Percentiles rank a stretch among this genome's conserved stretches.
Evolutionary conservation across 2,797 vertebrate species (phyloP).

Genomic region (Sebastes taczanowskii): DNA sequence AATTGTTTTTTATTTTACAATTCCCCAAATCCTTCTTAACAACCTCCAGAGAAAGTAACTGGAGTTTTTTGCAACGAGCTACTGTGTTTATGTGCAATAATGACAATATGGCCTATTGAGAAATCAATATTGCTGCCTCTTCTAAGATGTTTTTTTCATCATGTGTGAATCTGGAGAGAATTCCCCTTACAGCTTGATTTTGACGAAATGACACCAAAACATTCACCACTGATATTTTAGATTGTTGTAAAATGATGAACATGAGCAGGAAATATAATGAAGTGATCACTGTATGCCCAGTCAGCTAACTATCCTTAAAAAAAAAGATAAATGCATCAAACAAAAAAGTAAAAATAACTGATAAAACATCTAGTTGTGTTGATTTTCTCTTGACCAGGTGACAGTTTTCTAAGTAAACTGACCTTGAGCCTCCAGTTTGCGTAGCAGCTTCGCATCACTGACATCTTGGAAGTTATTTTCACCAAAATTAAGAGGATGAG

Average conservation of each 20-base stretch:
- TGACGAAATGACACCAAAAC: background rate
- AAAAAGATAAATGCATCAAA: background rate
- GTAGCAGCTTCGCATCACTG: conserved; percentile 87
- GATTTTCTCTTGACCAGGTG: background rate
- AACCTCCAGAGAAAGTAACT: background rate
- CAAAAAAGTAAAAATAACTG: background rate
- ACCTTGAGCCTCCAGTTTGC: conserved; percentile 96
- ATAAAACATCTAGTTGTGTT: background rate
- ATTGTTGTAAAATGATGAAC: background rate
- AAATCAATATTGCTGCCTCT: background rate
- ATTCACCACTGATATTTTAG: background rate
- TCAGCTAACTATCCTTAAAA: background rate
- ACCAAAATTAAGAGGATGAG: conserved; percentile 81
- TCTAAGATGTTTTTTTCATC: background rate
- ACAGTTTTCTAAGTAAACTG: conserved; percentile 25
- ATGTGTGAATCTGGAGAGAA: background rate
- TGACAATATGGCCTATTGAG: background rate
- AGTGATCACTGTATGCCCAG: background rate
- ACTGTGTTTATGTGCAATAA: background rate
- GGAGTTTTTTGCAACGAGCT: background rate
- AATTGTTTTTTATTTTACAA: background rate
- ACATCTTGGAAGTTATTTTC: conserved; percentile 82
- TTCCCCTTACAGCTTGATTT: background rate
- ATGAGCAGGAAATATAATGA: background rate
- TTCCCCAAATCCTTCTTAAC: background rate